These are phyloP conservation scores for Anoplius nigerrimus DNA, from an alignment of 2,888 invertebrate species.

Conservation along the genomic window DNA sequence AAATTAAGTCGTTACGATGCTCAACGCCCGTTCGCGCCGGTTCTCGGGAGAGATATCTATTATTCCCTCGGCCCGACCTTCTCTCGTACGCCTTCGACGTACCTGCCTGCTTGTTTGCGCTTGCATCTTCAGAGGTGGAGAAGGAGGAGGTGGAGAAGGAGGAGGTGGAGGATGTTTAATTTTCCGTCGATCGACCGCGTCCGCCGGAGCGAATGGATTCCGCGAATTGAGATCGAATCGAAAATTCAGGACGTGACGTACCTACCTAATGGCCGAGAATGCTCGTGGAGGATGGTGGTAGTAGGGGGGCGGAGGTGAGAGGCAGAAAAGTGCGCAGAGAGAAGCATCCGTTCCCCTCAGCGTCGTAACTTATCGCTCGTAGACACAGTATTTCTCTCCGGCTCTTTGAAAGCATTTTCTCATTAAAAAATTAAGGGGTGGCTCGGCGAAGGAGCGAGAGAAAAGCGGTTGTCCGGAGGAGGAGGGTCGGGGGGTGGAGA, in stretches of 20 bases:
- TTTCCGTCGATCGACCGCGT: neutral
- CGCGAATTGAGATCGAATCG: neutral
- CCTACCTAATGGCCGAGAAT: no score
- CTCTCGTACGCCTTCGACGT: neutral
- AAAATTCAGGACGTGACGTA: no score
- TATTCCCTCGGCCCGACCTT: neutral
- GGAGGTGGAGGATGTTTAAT: neutral
- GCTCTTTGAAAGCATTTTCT: slow-evolving; percentile 81
- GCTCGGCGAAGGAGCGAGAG: slow-evolving; percentile 32
- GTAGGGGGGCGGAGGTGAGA: neutral
- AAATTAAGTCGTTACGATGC: slow-evolving; percentile 63
- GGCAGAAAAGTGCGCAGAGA: slow-evolving; percentile 25
- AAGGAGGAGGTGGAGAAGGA: no score
- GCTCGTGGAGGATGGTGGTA: no score
- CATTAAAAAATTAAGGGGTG: slow-evolving; percentile 78
- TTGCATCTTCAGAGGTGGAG: no score
- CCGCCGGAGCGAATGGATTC: neutral
- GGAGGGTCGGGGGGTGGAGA: slow-evolving; percentile 33
- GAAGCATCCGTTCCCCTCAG: slow-evolving; percentile 61
- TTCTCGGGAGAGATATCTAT: slow-evolving; percentile 4
- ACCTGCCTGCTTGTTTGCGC: no score
- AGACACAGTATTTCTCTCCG: slow-evolving; percentile 73
- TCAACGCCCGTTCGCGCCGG: slow-evolving; percentile 29
- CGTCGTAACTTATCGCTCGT: slow-evolving; percentile 73
- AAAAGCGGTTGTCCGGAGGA: slow-evolving; percentile 27